phyloP scores from a whole-genome alignment of 2,888 invertebrate species.

The Podabrus alpinus region DNA sequence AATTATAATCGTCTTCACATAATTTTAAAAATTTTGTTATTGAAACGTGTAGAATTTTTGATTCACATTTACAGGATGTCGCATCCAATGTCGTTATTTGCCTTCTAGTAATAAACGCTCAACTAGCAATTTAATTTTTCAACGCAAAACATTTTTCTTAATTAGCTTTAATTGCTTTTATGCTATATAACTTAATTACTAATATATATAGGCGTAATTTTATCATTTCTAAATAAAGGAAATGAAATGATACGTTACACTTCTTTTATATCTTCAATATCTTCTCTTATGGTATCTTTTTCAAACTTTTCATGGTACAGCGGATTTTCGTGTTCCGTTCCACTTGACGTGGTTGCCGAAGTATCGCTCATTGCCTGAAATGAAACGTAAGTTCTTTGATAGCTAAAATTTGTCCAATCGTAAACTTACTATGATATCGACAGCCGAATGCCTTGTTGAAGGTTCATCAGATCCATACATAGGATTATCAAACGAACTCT shows the following conservation, averaged over 20 bases:
- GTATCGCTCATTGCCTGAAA: background rate
- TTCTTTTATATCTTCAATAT: background rate
- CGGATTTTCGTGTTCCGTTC: background rate
- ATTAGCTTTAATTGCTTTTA: background rate
- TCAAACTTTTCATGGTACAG: background rate
- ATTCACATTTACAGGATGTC: background rate
- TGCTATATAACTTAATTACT: background rate
- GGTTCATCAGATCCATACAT: conserved; percentile 36
- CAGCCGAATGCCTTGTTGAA: conserved; percentile 2
- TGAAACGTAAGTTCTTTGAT: background rate
- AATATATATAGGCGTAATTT: background rate
- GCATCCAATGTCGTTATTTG: background rate
- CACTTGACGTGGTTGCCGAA: background rate
- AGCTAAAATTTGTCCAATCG: no score
- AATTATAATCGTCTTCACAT: background rate
- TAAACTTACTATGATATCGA: conserved; percentile 5
- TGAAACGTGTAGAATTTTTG: background rate
- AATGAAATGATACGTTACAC: background rate
- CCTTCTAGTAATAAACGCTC: background rate
- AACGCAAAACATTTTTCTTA: background rate
- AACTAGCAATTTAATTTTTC: background rate
- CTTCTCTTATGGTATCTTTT: background rate
- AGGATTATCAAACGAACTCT: conserved; percentile 46
- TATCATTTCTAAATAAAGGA: background rate
- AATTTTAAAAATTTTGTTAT: background rate